Percentiles rank a stretch among this genome's conserved stretches.
phyloP scores from a whole-genome alignment of 1,140 invertebrate species.

The Nasonia vitripennis region DNA sequence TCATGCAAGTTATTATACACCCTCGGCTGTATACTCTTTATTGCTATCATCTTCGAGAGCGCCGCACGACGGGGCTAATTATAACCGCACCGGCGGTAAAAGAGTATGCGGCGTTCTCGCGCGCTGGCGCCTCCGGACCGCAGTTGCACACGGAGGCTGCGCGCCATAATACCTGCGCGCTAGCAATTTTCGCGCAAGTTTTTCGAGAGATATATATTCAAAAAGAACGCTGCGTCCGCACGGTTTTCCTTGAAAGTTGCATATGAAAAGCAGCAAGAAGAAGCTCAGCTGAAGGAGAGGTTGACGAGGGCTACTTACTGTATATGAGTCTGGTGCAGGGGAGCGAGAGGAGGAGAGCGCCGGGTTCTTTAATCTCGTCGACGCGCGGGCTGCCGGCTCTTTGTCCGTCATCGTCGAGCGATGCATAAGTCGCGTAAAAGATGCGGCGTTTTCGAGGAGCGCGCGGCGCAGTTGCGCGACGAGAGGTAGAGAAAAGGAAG shows the following conservation, averaged over 20 bases:
- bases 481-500: background rate
- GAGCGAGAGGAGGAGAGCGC: background rate
- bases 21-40: background rate
- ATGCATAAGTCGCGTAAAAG: background rate
- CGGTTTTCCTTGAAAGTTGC: background rate
- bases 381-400: background rate
- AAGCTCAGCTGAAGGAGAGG: background rate
- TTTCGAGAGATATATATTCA: background rate
- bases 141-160: background rate
- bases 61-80: background rate
- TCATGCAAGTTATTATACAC: background rate
- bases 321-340: background rate
- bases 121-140: background rate
- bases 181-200: background rate
- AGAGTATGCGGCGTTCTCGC: background rate
- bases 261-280: background rate
- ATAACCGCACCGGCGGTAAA: constrained; percentile 8
- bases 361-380: background rate
- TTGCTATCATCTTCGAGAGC: constrained; percentile 8
- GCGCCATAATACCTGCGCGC: background rate
- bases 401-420: background rate
- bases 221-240: background rate
- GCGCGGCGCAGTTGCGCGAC: background rate
- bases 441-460: background rate
- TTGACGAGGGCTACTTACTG: background rate